Evolutionary conservation across 2,113 vertebrate species (phyloP).

Genomic region (Hydropotes inermis): DNA sequence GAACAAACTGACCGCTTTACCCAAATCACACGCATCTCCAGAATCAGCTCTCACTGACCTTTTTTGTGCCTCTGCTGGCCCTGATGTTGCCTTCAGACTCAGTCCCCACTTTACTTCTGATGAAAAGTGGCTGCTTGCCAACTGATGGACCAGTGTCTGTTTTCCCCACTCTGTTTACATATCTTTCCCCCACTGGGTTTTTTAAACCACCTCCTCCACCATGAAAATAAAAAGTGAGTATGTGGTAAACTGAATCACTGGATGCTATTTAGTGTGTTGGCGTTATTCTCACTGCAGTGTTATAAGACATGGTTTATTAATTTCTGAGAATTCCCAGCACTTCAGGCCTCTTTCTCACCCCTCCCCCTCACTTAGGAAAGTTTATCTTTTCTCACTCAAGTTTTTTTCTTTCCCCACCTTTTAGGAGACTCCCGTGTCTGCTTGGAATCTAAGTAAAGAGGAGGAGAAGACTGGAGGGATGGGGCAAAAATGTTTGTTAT

Average conservation of each 20-base stretch:
- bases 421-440: background rate
- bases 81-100: background rate
- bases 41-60: background rate
- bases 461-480: fast-evolving
- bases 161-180: background rate
- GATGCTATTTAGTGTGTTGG: too few relatives aligned
- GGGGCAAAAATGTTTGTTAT: too few relatives aligned
- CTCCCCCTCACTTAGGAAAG: background rate
- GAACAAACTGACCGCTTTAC: background rate
- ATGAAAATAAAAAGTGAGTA: background rate
- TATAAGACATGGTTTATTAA: background rate
- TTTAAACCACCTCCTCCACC: background rate
- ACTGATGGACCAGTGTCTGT: fast-evolving
- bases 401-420: background rate
- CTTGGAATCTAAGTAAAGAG: background rate
- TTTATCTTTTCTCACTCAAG: background rate
- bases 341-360: background rate
- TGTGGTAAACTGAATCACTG: background rate
- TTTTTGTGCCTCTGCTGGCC: background rate
- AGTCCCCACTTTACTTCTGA: background rate
- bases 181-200: background rate
- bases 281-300: background rate
- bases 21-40: fast-evolving
- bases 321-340: background rate
- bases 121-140: background rate